These are phyloP conservation scores for Drosophila nannoptera DNA, from an alignment of 1,140 invertebrate species.

Conservation along the genomic window DNA sequence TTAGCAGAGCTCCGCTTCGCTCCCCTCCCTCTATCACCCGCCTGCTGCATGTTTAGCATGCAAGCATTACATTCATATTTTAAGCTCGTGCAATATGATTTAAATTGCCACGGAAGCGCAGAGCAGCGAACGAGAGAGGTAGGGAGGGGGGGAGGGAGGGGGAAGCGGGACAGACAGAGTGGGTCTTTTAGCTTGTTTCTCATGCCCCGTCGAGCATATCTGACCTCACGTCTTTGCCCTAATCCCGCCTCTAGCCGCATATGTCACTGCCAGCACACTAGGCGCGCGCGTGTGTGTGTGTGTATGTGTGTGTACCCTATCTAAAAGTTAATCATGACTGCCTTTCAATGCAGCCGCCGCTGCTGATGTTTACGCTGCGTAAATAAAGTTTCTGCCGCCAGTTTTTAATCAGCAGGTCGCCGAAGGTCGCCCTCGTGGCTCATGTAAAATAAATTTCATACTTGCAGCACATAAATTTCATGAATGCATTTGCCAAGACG, in stretches of 20 bases:
- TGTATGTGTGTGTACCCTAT: constrained; percentile 34
- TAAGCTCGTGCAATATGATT: constrained; percentile 50
- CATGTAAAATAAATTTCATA: constrained; percentile 70
- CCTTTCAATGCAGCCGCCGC: constrained; percentile 47
- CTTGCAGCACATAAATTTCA: constrained; percentile 59
- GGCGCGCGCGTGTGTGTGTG: constrained; percentile 2
- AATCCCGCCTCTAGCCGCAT: no score
- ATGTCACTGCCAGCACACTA: not conserved
- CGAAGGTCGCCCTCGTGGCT: constrained; percentile 55
- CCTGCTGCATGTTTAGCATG: constrained; percentile 16
- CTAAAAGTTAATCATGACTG: constrained; percentile 66
- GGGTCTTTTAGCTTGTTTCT: constrained; percentile 17
- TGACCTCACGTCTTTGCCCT: constrained; percentile 39
- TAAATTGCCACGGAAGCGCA: constrained; percentile 18
- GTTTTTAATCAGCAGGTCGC: constrained; percentile 59
- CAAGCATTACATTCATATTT: constrained; percentile 52
- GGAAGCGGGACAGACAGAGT: not conserved
- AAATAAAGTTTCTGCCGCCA: constrained; percentile 51
- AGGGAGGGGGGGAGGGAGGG: not conserved
- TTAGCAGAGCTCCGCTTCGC: constrained; percentile 6
- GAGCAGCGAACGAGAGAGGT: not conserved
- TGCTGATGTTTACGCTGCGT: constrained; percentile 51
- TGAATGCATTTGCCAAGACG: constrained; percentile 55
- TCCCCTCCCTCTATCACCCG: not conserved
- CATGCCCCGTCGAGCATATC: constrained; percentile 29